Evolutionary conservation across 2,888 invertebrate genomes (phyloP), one percentile per base, ranked within the genome.

Genomic region (Leptinotarsa tumamoca): DNA sequence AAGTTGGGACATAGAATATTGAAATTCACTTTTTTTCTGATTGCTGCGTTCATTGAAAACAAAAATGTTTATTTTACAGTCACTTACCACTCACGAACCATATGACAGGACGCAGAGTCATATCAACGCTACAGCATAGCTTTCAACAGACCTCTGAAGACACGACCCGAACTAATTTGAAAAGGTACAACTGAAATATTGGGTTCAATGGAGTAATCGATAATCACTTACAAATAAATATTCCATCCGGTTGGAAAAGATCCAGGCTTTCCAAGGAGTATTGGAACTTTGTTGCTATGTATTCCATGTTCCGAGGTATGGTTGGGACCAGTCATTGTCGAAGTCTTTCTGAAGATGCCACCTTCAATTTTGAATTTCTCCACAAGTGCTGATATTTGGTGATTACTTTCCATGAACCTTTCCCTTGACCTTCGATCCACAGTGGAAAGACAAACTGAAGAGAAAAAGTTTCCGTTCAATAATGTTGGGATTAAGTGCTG

Each of bases 311-410:
- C 88, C 63, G 87, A 73, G 15, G 82, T 82, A 58, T 92, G 91
- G 4, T 91, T 90, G 81, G 91, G 91, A 74, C 91, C 91, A 51
- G 92, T 90, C 50, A 90, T 89, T 0, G 90, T 89, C 67, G 90
- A 89, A 10, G 81, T 82, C 84, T 95, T 95, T 87, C 94, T 90
- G 82, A 94, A 93, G 14, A 93, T 91, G 10, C 93, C 93, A 0
- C 96, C 96, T 88, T 97, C 97, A 51, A 94, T 88, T 85, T 96
- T 95, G 88, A 97, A 98, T 84, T 97, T 95, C 83, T 97, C 97
- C 0, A 98, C 97, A 18, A 98, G 88, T 0, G 96, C 95, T 4
- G 96, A 94, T 81, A 98, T 98, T 88, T 97, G 97, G 83, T 96
- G 95, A 86, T 96, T 97, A 1, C 98, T 98, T 86, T 98, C 97